These are phyloP conservation scores for Elymnias hypermnestra DNA, from an alignment of 1,140 invertebrate species.

Conservation along the genomic window DNA sequence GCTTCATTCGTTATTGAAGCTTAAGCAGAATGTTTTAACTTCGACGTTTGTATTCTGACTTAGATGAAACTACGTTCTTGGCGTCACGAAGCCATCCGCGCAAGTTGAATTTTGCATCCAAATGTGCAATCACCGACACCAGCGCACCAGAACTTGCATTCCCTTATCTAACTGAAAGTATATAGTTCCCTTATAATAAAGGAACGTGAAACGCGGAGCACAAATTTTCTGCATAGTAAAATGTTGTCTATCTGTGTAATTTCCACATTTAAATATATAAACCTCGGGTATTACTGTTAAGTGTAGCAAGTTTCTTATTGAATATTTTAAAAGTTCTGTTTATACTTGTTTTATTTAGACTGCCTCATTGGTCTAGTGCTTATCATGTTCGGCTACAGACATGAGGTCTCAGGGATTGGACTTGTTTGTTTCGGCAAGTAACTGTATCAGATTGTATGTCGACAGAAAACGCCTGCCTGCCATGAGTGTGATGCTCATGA, in stretches of 20 bases:
- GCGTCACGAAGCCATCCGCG: slow-evolving; percentile 20
- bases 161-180: slow-evolving; percentile 28
- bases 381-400: too few species aligned
- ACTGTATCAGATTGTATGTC: too few species aligned
- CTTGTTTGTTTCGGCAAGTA: too few species aligned
- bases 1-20: slow-evolving; percentile 6
- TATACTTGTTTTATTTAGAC: too few species aligned
- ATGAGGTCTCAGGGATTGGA: too few species aligned
- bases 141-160: slow-evolving; percentile 18
- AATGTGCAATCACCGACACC: slow-evolving; percentile 31
- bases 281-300: too few species aligned
- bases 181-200: slow-evolving; percentile 1
- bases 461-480: too few species aligned
- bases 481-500: too few species aligned
- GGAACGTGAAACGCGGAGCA: slow-evolving; percentile 4
- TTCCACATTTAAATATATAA: background rate
- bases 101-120: slow-evolving; percentile 34
- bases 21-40: slow-evolving; percentile 24
- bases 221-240: slow-evolving; percentile 18
- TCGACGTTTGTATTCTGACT: slow-evolving; percentile 26
- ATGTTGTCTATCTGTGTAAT: slow-evolving; percentile 4
- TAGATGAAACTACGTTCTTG: slow-evolving; percentile 13
- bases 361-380: too few species aligned
- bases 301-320: too few species aligned
- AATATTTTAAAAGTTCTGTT: too few species aligned